These are phyloP conservation scores for Empidonax alnorum DNA, from an alignment of 2,113 vertebrate genomes.

Conservation along the genomic window DNA sequence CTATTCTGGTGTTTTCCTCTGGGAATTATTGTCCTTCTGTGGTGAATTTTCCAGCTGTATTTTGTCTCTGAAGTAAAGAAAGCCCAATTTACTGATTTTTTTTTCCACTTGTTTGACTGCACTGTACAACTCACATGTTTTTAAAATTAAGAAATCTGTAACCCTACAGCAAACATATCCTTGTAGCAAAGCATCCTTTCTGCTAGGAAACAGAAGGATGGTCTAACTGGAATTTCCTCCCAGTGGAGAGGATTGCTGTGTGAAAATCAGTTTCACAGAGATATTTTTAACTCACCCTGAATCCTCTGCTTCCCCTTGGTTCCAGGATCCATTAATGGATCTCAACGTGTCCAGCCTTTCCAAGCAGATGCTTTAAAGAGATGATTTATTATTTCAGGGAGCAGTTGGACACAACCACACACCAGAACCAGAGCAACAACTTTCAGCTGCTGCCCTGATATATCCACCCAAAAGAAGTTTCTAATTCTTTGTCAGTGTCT, in stretches of 20 bases:
- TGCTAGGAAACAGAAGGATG: background rate
- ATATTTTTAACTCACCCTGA: conserved; percentile 23
- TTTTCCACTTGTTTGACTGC: background rate
- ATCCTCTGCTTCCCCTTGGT: background rate
- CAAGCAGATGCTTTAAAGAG: background rate
- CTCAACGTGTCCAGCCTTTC: background rate
- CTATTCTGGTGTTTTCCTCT: background rate
- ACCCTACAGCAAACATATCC: background rate
- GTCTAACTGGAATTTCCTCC: conserved; percentile 36
- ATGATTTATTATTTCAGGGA: background rate
- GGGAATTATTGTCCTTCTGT: background rate
- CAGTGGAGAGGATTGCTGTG: background rate
- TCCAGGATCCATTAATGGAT: background rate
- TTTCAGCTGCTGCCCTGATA: background rate
- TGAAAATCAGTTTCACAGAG: background rate
- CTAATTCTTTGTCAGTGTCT: background rate
- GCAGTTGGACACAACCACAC: background rate
- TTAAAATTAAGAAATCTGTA: background rate
- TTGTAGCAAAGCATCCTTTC: background rate
- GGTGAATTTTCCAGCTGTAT: background rate
- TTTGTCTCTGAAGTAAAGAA: background rate
- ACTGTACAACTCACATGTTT: background rate
- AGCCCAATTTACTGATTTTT: background rate
- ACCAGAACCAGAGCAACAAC: background rate
- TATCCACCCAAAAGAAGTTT: background rate